Conservation (phyloP, 37 sponge, comb jelly and placozoan species). For the Beroe ovata region DNA sequence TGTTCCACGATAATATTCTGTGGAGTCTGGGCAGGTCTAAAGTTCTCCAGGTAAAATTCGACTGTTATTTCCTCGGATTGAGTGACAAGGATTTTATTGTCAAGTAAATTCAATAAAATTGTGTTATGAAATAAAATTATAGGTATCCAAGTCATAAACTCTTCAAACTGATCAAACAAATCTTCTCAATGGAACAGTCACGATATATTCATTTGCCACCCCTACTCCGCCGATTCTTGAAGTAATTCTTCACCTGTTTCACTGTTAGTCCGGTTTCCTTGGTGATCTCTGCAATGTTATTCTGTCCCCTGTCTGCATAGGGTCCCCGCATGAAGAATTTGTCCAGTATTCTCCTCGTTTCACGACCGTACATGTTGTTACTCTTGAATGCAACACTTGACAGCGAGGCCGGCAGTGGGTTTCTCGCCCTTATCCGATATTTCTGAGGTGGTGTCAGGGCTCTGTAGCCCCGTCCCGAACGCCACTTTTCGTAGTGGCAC, state of each 20-base stretch:
- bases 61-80: too few species aligned
- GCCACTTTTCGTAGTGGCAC: not conserved
- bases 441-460: conserved; percentile 9
- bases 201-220: not conserved
- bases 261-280: not conserved
- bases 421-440: not conserved
- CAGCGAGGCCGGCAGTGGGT: not conserved
- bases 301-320: not conserved
- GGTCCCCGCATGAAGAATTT: not conserved
- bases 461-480: not conserved
- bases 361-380: not conserved
- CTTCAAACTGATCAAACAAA: not conserved
- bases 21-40: conserved; percentile 46
- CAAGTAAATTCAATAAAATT: too few species aligned
- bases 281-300: not conserved
- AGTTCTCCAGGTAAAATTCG: not conserved
- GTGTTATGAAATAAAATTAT: too few species aligned
- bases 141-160: too few species aligned
- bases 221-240: not conserved
- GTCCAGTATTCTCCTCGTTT: not conserved
- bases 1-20: not conserved
- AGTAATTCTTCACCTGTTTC: not conserved
- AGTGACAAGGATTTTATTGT: too few species aligned
- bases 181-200: too few species aligned
- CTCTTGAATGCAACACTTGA: not conserved